Conservation (phyloP, 1,140 invertebrate species). For the Pogonus chalceus region DNA sequence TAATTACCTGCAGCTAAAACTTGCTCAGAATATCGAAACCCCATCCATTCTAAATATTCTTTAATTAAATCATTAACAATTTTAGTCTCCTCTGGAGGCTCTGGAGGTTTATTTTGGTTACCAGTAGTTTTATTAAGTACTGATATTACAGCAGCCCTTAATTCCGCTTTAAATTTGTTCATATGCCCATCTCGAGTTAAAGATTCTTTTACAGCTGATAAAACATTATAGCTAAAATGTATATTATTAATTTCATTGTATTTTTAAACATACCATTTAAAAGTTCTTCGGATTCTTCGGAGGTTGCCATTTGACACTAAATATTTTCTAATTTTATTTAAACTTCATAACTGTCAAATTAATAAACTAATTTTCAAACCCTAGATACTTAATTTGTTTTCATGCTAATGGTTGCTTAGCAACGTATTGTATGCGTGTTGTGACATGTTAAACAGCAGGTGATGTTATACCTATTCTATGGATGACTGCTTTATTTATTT, state of each 20-base stretch:
- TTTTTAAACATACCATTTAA: neutral
- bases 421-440: no score
- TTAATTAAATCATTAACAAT: slow-evolving; percentile 38
- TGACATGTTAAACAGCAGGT: no score
- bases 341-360: no score
- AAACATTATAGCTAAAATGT: neutral
- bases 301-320: neutral
- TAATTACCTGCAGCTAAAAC: slow-evolving; percentile 35
- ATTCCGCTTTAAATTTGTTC: slow-evolving; percentile 35
- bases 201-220: slow-evolving; percentile 36
- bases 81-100: slow-evolving; percentile 30
- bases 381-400: no score
- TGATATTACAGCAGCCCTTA: slow-evolving; percentile 36
- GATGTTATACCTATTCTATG: no score
- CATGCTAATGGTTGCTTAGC: no score
- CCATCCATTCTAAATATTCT: slow-evolving; percentile 41
- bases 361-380: no score
- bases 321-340: neutral
- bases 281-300: neutral
- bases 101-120: slow-evolving; percentile 22
- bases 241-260: no score
- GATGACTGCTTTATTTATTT: no score
- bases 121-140: slow-evolving; percentile 25
- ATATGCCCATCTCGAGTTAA: slow-evolving; percentile 35
- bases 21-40: slow-evolving; percentile 36